Evolutionary conservation across 2,888 invertebrate species (phyloP).

Genomic region (Uloborus plumipes): DNA sequence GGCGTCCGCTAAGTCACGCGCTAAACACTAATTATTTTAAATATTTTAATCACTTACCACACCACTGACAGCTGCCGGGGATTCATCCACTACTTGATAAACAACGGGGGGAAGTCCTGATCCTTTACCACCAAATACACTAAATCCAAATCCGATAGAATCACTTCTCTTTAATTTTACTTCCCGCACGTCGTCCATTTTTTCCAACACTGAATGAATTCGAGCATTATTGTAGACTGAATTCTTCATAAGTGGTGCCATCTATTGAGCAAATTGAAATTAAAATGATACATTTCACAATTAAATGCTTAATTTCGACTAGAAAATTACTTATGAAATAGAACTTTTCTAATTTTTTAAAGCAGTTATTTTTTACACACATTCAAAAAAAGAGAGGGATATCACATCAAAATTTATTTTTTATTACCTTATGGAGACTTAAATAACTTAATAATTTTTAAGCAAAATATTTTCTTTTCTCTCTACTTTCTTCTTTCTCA

Average conservation of each 20-base stretch:
- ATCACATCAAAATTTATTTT: too few relatives aligned
- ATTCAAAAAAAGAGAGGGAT: too few relatives aligned
- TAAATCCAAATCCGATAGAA: conserved; percentile 85
- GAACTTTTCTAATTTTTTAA: too few relatives aligned
- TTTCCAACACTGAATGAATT: conserved; percentile 29
- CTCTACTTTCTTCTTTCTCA: too few relatives aligned
- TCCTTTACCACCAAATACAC: conserved; percentile 89
- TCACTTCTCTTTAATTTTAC: conserved; percentile 68
- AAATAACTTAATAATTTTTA: too few relatives aligned
- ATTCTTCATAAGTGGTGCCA: not conserved
- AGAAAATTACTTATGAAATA: too few relatives aligned
- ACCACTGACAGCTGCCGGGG: conserved; percentile 90
- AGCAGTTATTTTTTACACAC: too few relatives aligned
- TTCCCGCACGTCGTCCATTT: conserved; percentile 66
- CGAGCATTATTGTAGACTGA: not conserved
- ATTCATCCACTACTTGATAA: conserved; percentile 92
- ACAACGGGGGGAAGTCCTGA: conserved; percentile 86
- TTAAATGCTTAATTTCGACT: too few relatives aligned
- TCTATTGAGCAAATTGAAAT: not conserved
- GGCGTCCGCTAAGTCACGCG: conserved; percentile 37
- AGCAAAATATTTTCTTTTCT: too few relatives aligned
- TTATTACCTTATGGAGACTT: too few relatives aligned
- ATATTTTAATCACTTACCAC: conserved; percentile 78
- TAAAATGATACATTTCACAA: too few relatives aligned
- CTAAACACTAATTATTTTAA: conserved; percentile 17